Base-by-base conservation (phyloP, 2,888 invertebrate genomes). In the Axea sp. region DNA sequence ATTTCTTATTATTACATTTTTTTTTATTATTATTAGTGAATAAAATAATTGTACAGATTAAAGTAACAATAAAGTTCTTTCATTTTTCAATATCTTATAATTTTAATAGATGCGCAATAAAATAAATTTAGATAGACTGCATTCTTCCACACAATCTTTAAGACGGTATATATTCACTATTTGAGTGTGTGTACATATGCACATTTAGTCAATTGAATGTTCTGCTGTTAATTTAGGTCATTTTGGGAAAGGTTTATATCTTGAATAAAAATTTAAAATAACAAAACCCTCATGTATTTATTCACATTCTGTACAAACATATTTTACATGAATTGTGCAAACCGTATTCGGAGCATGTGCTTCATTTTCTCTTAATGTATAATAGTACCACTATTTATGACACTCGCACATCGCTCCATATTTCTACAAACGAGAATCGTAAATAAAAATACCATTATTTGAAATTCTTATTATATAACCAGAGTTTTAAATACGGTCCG, bases 291-390 rank as follows among this genome's bases (percentile, higher is more conserved):
- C 81, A 77, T 82, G 81, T 83, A 82, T 85, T 86, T 83, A 85
- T 85, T 86, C 85, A 85, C 83, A 86, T 82, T 81, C 85, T 87
- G 86, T 87, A 87, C 87, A 87, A 87, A 85, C 83, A 82, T 86
- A 87, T 87, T 85, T 86, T 87, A 87, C 86, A 86, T 81, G 80
- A 83, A 82, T 77, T 81, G 72, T 69, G 47, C 65, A 47, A 53
- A 69, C 65, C 69, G 74, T 72, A 77, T 77, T 78, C 59, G 51
- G 72, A 51, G 64, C 15, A 24, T 33, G 35, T 28, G 12, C 17
- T 65, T 51, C 12, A 43, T 33, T 51, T 55, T 55, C 24, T 57
- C 55, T 71, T 51, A 43, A 35, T 22, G 33, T 31, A 51, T 35
- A 59, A 65, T 37, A 65, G 60, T 59, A 43, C 26, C 6, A 28